Evolutionary conservation across 2,797 vertebrate genomes (phyloP).

Genomic region (Delichon dasypus): DNA sequence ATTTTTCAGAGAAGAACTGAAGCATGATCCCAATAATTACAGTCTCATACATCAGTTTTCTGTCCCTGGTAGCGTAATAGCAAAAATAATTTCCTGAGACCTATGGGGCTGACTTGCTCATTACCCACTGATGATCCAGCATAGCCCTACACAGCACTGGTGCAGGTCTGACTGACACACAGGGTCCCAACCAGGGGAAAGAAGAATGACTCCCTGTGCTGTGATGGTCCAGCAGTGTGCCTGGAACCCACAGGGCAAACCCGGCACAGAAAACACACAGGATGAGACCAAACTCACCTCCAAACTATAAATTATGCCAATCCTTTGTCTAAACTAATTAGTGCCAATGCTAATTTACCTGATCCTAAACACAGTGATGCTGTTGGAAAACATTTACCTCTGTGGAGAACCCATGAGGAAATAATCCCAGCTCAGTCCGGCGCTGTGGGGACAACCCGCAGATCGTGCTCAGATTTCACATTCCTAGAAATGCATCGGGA

Average conservation of each 20-base stretch:
- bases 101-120: neutral
- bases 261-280: neutral
- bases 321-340: neutral
- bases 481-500: neutral
- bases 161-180: neutral
- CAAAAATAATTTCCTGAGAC: neutral
- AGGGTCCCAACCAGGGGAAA: neutral
- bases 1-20: slow-evolving; percentile 44
- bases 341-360: neutral
- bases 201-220: rapidly evolving
- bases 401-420: neutral
- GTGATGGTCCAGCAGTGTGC: rapidly evolving
- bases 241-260: neutral
- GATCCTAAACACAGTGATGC: neutral
- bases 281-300: neutral
- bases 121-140: neutral
- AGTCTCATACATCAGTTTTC: slow-evolving; percentile 8
- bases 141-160: neutral
- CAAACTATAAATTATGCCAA: neutral
- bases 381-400: neutral
- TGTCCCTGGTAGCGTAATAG: slow-evolving; percentile 1
- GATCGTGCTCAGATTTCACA: neutral
- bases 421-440: neutral
- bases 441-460: rapidly evolving
- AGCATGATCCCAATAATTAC: slow-evolving; percentile 14